Evolutionary conservation across 53 echinoderm and acorn worm species (phyloP), one percentile per base, ranked within the genome.

Genomic region (Hippasteria phrygiana): DNA sequence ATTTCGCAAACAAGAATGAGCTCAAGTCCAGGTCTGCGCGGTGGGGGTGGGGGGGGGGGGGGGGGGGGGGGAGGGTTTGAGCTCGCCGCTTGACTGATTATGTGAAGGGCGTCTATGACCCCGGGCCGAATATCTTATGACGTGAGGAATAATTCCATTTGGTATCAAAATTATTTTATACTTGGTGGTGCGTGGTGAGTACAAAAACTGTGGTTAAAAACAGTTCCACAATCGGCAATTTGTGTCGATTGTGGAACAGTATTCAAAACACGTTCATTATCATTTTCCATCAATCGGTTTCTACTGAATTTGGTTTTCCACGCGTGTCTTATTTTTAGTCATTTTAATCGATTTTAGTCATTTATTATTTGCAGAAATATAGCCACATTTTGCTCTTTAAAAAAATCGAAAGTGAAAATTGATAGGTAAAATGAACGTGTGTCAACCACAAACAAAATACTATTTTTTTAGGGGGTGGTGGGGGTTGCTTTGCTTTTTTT

Each of bases 101-200:
- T 18, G 83, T 66, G 83, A 83, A 83, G 83, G 66, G 70, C 69
- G 83, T n/a, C n/a, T 8, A 5, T 33, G 50, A 27, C 69, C 83
- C 47, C 35, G 31, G 83, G 67, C 83, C 39, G 64, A 22, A 66
- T 32, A 43, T 83, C 53, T 66, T 67, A n/a, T 16, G 67, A 69
- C 48, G 35, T 32, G 37, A 32, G 45, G 33, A 32, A 41, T 29
- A 47, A 67, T 67, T 29, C 67, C 48, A 66, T 80, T 80, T 62
- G 40, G 62, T 80, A 40, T 62, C 27, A 38, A 80, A 62, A 36
- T 62, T 29, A 62, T 41, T 80, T 59, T 55, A 63, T 14, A 66
- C 20, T 54, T 20, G 20, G 54, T 3, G 20, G 54, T 54, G 54
- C 14, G 54, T 3, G 20, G 54, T 54, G 54, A 17, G 20, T 17